Evolutionary conservation across 2,797 vertebrate genomes (phyloP).

Genomic region (Coregonus suidteri): DNA sequence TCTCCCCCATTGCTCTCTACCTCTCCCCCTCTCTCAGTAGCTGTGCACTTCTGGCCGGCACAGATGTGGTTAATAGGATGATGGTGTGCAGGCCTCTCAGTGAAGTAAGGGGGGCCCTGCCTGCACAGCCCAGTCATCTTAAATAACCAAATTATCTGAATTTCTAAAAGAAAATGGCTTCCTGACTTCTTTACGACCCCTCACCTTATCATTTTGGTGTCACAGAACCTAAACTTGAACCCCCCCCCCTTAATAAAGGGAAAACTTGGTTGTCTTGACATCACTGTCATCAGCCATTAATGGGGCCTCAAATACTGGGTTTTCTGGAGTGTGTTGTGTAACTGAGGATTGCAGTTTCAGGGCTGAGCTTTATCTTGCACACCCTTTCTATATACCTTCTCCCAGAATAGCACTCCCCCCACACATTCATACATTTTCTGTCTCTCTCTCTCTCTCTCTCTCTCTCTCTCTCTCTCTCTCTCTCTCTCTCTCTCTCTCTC

Average conservation of each 20-base stretch:
- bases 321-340: constrained; percentile 39
- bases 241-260: constrained; percentile 23
- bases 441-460: constrained; percentile 5
- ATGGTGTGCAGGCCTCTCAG: constrained; percentile 66
- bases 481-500: constrained; percentile 3
- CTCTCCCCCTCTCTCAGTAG: constrained; percentile 29
- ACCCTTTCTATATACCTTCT: constrained; percentile 32
- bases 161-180: constrained; percentile 81
- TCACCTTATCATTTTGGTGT: constrained; percentile 74
- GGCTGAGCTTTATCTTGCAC: constrained; percentile 34
- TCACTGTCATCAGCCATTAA: constrained; percentile 39
- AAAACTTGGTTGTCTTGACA: constrained; percentile 30
- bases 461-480: constrained; percentile 2
- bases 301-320: constrained; percentile 6
- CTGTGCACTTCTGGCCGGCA: constrained; percentile 43
- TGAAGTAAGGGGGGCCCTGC: constrained; percentile 32
- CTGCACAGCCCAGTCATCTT: constrained; percentile 54
- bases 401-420: background rate
- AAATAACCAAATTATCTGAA: constrained; percentile 81
- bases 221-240: constrained; percentile 51
- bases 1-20: no score
- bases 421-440: background rate
- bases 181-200: constrained; percentile 76
- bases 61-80: constrained; percentile 73
- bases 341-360: constrained; percentile 59